Evolutionary conservation across 2,113 vertebrate species (phyloP).

Genomic region (Rhea pennata): DNA sequence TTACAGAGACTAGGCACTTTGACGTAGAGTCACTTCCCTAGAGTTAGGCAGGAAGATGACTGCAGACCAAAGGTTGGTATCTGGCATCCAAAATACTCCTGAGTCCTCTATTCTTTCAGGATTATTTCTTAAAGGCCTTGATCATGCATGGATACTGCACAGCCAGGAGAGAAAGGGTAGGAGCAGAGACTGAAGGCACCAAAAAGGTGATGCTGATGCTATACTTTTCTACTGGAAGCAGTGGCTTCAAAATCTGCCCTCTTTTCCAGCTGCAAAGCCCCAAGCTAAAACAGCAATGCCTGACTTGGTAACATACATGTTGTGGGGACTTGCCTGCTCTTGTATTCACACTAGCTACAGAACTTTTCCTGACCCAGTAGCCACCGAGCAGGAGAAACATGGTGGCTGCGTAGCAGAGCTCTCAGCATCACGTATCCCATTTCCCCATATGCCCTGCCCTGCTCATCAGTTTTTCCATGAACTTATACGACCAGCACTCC

Average conservation of each 20-base stretch:
- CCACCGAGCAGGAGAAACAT: neutral
- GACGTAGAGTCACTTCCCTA: neutral
- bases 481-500: neutral
- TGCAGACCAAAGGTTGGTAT: neutral
- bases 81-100: neutral
- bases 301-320: neutral
- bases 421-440: accelerated
- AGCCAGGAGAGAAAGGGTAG: neutral
- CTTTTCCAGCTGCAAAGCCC: neutral
- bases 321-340: neutral
- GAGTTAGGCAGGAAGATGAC: neutral
- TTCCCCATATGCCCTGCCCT: neutral
- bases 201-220: neutral
- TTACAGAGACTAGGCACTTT: neutral
- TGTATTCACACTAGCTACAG: neutral
- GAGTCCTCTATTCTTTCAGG: neutral
- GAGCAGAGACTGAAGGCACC: neutral
- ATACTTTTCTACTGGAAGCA: neutral
- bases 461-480: conserved; percentile 13
- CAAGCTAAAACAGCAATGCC: neutral
- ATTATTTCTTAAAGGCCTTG: neutral
- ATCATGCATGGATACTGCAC: neutral
- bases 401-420: neutral
- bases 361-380: neutral
- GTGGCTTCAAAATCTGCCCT: neutral